Conservation (phyloP, 2,113 vertebrate genomes). For the Argyrosomus japonicus region DNA sequence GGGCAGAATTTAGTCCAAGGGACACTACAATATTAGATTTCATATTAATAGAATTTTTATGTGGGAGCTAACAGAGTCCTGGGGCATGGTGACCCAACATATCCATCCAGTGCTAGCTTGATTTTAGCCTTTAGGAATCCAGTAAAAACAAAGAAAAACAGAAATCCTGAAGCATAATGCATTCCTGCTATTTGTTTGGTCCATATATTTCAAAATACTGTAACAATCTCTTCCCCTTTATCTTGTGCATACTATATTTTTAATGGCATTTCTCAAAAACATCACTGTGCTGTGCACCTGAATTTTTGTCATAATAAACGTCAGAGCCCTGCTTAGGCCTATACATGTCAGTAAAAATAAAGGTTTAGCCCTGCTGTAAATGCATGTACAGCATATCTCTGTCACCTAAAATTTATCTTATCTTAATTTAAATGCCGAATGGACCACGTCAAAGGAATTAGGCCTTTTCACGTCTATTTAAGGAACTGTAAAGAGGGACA, state of each 20-base stretch:
- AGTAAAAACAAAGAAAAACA: background rate
- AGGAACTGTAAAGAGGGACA: constrained; percentile 47
- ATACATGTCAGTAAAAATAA: background rate
- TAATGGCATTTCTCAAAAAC: background rate
- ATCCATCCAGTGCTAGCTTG: background rate
- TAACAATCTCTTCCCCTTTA: too few species aligned
- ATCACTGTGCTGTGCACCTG: background rate
- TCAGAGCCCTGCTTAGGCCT: background rate
- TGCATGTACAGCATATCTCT: constrained; percentile 34
- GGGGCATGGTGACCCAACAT: background rate
- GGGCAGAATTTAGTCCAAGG: background rate
- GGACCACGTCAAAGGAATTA: constrained; percentile 31
- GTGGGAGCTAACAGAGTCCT: background rate
- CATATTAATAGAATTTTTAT: background rate
- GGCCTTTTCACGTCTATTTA: constrained; percentile 65
- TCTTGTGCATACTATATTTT: too few species aligned
- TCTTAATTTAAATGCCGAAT: constrained; percentile 57
- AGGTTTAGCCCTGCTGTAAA: background rate
- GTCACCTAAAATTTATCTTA: constrained; percentile 50
- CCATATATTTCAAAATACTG: too few species aligned
- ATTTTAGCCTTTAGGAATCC: background rate
- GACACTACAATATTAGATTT: background rate
- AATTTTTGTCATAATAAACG: background rate
- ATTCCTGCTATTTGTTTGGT: background rate
- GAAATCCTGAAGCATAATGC: background rate